Conservation (phyloP, 2,888 invertebrate genomes). For the Bellardia pandia region DNA sequence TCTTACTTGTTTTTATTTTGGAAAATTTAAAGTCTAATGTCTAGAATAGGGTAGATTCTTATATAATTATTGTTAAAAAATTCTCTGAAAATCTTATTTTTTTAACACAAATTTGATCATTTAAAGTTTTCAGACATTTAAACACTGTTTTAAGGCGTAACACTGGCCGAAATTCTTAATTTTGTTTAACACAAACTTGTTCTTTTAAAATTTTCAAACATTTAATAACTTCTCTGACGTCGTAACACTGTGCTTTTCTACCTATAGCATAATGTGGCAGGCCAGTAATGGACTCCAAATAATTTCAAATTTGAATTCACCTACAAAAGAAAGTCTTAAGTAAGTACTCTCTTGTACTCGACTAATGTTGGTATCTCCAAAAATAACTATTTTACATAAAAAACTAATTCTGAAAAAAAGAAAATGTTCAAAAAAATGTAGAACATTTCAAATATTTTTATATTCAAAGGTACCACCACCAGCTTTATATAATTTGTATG, state of each 20-base stretch:
- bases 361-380: slow-evolving; percentile 12
- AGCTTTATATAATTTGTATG: slow-evolving; percentile 4
- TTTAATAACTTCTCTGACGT: neutral
- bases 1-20: too few relatives aligned
- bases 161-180: too few relatives aligned
- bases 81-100: too few relatives aligned
- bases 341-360: neutral
- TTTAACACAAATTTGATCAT: too few relatives aligned
- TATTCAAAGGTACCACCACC: neutral
- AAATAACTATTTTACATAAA: neutral
- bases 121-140: too few relatives aligned
- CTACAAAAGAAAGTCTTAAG: slow-evolving; percentile 57
- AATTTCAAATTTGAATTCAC: slow-evolving; percentile 7
- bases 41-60: too few relatives aligned
- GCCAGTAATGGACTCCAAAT: slow-evolving; percentile 15
- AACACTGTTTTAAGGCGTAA: too few relatives aligned
- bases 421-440: slow-evolving; percentile 3
- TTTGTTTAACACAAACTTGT: too few relatives aligned
- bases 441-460: slow-evolving; percentile 17
- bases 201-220: too few relatives aligned
- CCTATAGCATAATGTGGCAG: neutral
- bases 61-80: too few relatives aligned
- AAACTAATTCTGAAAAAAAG: neutral
- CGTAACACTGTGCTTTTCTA: slow-evolving; percentile 17
- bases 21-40: too few relatives aligned